Base-by-base conservation (phyloP, 1,140 invertebrate species). In the Drosophila repleta region DNA sequence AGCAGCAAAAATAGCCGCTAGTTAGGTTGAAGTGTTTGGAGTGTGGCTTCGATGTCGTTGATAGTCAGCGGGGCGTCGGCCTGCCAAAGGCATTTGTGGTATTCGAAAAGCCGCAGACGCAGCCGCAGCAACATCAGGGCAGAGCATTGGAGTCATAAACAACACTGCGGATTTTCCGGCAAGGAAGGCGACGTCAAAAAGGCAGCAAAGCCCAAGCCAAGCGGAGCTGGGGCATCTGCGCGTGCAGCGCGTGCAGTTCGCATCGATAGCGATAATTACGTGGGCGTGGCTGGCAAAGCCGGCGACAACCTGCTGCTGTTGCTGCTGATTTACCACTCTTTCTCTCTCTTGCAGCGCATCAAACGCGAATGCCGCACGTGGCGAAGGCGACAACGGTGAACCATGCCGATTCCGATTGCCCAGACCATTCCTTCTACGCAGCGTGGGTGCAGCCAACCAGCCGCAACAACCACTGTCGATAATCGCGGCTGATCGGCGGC, bases 401-500 rank as follows among this genome's bases (percentile, higher is more conserved):
- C 15, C n/a, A 15, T 29, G 21, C n/a, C 53, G 11, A 39, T 24
- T n/a, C 35, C 53, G 20, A 24, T 41, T 43, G 13, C 41, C 56
- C 29, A 37, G 20, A 39, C 43, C 49, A 41, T 51, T 46, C 17
- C 35, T 55, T 56, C 20, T 20, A 56, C 60, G 65, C 71, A 65
- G 58, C 68, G 75, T 69, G 71, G 60, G 74, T 73, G 74, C 82
- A 85, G 80, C 21, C 17, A 49, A 49, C 32, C 32, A 55, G 58
- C 41, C 37, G 58, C 61, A 64, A 39, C 49, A 57, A 65, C 52
- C 52, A 71, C 61, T 66, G 80, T 63, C 76, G 78, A 87, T 85
- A 85, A 85, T 85, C 82, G 82, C 74, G 82, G 49, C 71, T 85
- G 82, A 85, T 85, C 82, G 67, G 71, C 82, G 82, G 82, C 60